Conservation (phyloP, 1,140 invertebrate genomes). For the Hypothenemus hampei region DNA sequence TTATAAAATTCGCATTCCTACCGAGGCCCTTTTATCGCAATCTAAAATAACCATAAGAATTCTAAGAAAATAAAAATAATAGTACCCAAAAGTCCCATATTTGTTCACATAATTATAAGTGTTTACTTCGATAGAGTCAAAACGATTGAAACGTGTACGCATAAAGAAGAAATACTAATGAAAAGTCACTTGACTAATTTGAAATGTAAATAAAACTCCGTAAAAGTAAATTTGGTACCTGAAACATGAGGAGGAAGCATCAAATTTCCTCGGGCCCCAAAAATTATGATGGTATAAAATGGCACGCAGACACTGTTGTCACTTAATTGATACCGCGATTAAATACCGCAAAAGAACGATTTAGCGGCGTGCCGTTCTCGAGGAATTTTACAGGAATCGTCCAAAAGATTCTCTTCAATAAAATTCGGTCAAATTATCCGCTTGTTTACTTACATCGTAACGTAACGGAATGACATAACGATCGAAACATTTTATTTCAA, state of each 20-base stretch:
- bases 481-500: too few species aligned
- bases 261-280: constrained; percentile 6
- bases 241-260: background rate
- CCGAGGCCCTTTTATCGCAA: too few species aligned
- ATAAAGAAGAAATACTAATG: too few species aligned
- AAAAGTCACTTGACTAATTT: too few species aligned
- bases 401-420: constrained; percentile 4
- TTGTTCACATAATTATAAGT: background rate
- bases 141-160: background rate
- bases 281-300: constrained; percentile 40
- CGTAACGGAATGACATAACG: too few species aligned
- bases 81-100: background rate
- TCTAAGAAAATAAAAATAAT: too few species aligned
- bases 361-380: constrained; percentile 8
- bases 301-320: constrained; percentile 38
- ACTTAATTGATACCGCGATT: constrained; percentile 40
- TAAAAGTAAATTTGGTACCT: background rate
- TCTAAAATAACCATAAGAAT: too few species aligned
- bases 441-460: background rate
- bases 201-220: too few species aligned
- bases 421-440: constrained; percentile 13
- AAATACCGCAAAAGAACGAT: constrained; percentile 20
- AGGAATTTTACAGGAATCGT: constrained; percentile 21
- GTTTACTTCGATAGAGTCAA: background rate
- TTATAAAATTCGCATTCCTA: too few species aligned